Base-by-base conservation (phyloP, 2,888 invertebrate genomes). In the Cephus spinipes region DNA sequence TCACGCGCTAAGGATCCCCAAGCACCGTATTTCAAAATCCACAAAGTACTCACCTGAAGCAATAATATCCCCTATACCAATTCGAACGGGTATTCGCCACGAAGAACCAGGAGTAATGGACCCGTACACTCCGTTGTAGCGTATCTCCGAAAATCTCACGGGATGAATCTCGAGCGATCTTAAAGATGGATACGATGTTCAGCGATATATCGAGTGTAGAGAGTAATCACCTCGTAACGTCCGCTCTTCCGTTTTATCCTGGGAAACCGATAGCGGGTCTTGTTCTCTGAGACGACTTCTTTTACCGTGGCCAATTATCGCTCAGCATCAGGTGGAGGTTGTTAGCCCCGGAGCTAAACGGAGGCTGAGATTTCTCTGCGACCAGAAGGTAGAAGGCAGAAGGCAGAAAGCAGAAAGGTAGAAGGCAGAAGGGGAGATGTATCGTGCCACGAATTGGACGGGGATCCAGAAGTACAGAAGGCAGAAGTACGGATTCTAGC, bases 231-330 rank as follows among this genome's bases (percentile, higher is more conserved):
- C 23, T 55, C 55, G 55, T 55, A 55, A 55, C 55, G 55, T 55
- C 55, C 55, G 32, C 32, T 71, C 71, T 71, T 71, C 71, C 71
- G 71, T 33, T 71, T 71, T 33, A 71, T 33, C 71, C 71, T 71
- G 71, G 71, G 33, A 33, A 71, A 71, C 71, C 71, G 71, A 31
- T 32, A 15, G 71, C 32, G 33, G 12, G 32, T 33, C 71, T 31
- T 33, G 71, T 33, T 12, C 71, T 33, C 31, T 31, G 71, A 75
- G 77, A n/a, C 35, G 69, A 78, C 77, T 77, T 79, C 83, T 84
- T 84, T 83, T 83, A 79, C 79, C 83, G 81, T 82, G 81, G 81
- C 82, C 87, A 87, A 88, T 88, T 87, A 87, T 84, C 83, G 82
- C 80, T 76, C 75, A 71, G 79, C 79, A 81, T 81, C 83, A 79